These are phyloP conservation scores for Cryptoleucopteryx plumbea DNA, from an alignment of 2,113 vertebrate species.

Conservation along the genomic window DNA sequence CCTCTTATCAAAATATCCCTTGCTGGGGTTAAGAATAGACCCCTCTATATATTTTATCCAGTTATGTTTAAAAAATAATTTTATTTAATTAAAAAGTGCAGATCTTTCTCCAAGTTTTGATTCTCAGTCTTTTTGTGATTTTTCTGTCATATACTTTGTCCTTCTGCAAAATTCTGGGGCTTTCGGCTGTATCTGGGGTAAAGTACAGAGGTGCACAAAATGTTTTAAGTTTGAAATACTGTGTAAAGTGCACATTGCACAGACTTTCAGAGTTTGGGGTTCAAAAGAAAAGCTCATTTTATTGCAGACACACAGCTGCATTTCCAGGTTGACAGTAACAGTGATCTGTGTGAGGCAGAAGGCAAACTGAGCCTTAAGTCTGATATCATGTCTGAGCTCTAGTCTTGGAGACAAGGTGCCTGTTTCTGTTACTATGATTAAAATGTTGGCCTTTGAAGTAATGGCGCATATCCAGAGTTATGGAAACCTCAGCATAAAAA, in stretches of 20 bases:
- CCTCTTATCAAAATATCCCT: constrained; percentile 43
- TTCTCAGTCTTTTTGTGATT: neutral
- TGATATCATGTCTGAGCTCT: neutral
- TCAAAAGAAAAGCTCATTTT: neutral
- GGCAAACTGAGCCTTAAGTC: neutral
- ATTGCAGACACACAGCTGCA: neutral
- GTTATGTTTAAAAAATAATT: neutral
- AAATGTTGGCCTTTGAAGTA: neutral
- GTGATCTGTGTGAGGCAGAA: neutral
- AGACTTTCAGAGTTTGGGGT: neutral
- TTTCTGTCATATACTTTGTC: neutral
- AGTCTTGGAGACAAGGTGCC: neutral
- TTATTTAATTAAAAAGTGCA: neutral
- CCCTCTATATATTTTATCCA: neutral
- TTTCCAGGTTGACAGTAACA: neutral
- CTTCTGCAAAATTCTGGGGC: neutral
- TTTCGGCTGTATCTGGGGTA: neutral
- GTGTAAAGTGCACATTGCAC: neutral
- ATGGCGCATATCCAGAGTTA: neutral
- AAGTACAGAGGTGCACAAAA: neutral
- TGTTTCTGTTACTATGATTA: neutral
- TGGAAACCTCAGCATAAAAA: neutral
- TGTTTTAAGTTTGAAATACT: neutral
- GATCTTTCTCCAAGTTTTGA: neutral
- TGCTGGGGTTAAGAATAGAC: constrained; percentile 17